These are phyloP conservation scores for Apteryx mantelli DNA, from an alignment of 2,113 vertebrate species.

Conservation along the genomic window DNA sequence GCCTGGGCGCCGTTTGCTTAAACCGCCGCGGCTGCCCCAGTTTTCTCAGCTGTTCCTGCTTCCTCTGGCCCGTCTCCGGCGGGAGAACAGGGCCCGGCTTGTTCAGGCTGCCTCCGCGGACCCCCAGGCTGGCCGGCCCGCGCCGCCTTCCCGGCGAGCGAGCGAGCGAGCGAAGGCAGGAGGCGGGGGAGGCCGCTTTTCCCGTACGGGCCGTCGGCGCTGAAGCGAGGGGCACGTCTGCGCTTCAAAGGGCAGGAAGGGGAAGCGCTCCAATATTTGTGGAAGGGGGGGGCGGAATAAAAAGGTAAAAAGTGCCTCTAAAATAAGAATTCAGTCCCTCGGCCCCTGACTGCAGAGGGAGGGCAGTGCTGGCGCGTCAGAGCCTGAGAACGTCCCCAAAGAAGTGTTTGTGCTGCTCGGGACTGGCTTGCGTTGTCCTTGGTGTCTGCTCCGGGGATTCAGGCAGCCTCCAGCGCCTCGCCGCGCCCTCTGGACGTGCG, in stretches of 20 bases:
- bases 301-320: neutral
- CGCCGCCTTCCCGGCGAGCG: neutral
- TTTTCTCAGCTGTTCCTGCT: conserved; percentile 59
- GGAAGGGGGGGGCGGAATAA: neutral
- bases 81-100: conserved; percentile 71
- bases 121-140: neutral
- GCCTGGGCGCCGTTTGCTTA: conserved; percentile 17
- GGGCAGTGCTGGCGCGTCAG: too few relatives aligned
- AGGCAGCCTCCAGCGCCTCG: neutral
- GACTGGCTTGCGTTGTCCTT: neutral
- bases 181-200: neutral
- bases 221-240: neutral
- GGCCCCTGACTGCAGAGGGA: neutral
- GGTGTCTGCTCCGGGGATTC: neutral
- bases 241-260: conserved; percentile 50
- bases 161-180: neutral
- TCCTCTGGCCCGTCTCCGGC: neutral
- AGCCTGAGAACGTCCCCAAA: neutral
- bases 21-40: neutral
- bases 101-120: conserved; percentile 54
- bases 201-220: neutral
- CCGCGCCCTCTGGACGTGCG: too few relatives aligned
- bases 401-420: neutral
- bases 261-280: conserved; percentile 9
- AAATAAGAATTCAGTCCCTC: neutral